Conservation (phyloP, 2,113 vertebrate species). For the human (Homo sapiens) region GRCh38 chr18:58495001-58495500, state of each 20-base stretch:
- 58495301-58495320: background rate
- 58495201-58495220: background rate
- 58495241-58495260: background rate
- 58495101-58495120: background rate
- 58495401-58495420: background rate
- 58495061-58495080: background rate
- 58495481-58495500: slow-evolving; percentile 55
- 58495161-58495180: background rate
- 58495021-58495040: fast-evolving
- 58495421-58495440: background rate
- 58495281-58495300: background rate
- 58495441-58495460: slow-evolving; percentile 58
- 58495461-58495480: slow-evolving; percentile 48
- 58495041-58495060: no score
- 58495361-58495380: background rate
- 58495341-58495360: no score
- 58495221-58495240: background rate
- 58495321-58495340: background rate
- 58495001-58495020: background rate
- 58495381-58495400: background rate
- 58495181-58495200: background rate
- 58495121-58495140: background rate
- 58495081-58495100: fast-evolving
- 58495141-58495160: background rate
- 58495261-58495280: background rate